Evolutionary conservation across 2,888 invertebrate species (phyloP).

Genomic region (Peribatodes rhomboidaria): DNA sequence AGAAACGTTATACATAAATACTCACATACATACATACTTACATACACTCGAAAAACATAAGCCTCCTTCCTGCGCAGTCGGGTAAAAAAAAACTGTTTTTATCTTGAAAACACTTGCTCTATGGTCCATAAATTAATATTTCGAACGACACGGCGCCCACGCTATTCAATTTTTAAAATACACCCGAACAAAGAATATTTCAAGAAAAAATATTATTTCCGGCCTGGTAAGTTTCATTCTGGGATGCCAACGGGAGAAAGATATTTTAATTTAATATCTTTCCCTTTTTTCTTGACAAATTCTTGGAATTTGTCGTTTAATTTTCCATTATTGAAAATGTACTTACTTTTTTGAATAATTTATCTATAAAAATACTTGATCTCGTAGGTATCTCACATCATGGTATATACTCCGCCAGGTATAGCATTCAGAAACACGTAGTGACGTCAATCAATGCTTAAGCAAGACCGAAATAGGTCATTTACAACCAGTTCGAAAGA

Average conservation of each 20-base stretch:
- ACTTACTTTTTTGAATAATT: background rate
- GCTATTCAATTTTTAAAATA: slow-evolving; percentile 24
- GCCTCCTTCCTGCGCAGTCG: too few species aligned
- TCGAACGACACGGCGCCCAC: slow-evolving; percentile 19
- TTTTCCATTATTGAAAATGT: background rate
- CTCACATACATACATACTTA: too few species aligned
- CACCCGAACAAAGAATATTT: slow-evolving; percentile 12
- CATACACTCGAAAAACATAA: too few species aligned
- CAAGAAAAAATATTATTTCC: slow-evolving; percentile 26
- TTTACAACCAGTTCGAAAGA: too few species aligned
- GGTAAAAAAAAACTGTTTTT: background rate
- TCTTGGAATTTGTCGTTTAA: background rate
- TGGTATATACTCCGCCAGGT: too few species aligned
- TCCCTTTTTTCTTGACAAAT: slow-evolving; percentile 1
- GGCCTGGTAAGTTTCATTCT: slow-evolving; percentile 4
- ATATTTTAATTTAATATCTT: background rate
- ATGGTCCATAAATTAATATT: slow-evolving; percentile 11
- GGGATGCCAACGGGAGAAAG: background rate
- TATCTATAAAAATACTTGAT: too few species aligned
- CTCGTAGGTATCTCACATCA: too few species aligned
- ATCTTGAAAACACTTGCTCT: background rate
- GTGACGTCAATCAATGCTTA: too few species aligned
- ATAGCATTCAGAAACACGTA: too few species aligned
- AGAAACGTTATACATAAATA: too few species aligned
- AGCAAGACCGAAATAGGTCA: too few species aligned